Evolutionary conservation across 2,113 vertebrate species (phyloP).

Genomic region (Hypanus sabinus): DNA sequence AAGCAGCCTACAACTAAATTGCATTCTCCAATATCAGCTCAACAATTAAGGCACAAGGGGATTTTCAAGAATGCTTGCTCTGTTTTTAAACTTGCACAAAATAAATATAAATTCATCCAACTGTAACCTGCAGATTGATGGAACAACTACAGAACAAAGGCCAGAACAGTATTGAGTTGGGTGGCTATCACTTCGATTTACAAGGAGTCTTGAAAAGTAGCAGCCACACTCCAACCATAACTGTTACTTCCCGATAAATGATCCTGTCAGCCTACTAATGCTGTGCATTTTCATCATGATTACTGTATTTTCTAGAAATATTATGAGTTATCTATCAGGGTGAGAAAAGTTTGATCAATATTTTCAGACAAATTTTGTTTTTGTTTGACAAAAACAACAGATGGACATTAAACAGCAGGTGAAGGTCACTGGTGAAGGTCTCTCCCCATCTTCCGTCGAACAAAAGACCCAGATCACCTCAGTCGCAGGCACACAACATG

Average conservation of each 20-base stretch:
- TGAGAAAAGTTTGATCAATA: neutral
- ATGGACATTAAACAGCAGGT: neutral
- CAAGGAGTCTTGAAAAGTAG: neutral
- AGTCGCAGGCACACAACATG: no score
- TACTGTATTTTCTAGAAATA: neutral
- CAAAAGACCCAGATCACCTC: no score
- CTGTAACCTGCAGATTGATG: neutral
- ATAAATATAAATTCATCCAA: neutral
- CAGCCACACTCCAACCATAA: neutral
- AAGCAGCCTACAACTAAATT: neutral
- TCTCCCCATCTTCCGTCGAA: no score
- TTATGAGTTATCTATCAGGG: neutral
- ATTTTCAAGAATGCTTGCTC: neutral
- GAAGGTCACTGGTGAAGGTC: neutral
- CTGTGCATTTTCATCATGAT: neutral
- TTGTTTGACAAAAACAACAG: neutral
- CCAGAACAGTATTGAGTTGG: neutral
- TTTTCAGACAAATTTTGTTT: neutral
- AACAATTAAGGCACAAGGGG: no score
- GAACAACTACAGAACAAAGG: neutral
- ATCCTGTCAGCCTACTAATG: neutral
- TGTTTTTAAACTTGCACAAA: neutral
- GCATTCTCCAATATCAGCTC: neutral
- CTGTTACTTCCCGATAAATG: neutral
- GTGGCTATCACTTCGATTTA: neutral